Base-by-base conservation (phyloP, 2,888 invertebrate species). In the Drosophila flavopinicola region DNA sequence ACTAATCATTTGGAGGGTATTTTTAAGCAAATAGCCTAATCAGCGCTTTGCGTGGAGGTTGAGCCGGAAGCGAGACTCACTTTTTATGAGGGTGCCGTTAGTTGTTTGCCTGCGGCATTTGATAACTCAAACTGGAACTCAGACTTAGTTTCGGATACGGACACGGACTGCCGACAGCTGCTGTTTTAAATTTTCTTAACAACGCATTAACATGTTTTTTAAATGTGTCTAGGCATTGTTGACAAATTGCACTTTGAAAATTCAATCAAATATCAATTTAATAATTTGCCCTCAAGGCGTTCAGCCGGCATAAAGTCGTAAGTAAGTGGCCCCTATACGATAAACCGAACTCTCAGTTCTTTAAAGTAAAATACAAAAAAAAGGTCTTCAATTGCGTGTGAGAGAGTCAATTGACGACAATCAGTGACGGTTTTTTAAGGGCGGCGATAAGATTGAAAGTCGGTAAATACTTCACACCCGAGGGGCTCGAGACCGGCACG, bases 21-120 rank as follows among this genome's bases (percentile, higher is more conserved):
- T 69, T 75, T 85, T 66, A 87, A 63, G 79, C 83, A 78, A 87
- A 87, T 72, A 83, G 61, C 53, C 79, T 85, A 73, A 87, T 84
- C 87, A 83, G 78, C 65, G 56, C 51, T 25, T 35, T 67, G 79
- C 71, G 67, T 61, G 79, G 61, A 66, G 67, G 83, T 65, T 64
- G 84, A 69, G 66, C 78, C 78, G 78, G 78, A 78, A 80, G 42
- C 61, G 29, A 29, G 13, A 33, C 45, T 11, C 29, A 33, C 44
- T 70, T 78, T 66, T 78, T 83, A 82, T 82, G 80, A 85, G 80
- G 80, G 80, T 78, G 83, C 53, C 63, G 33, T 35, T 35, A 37
- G 35, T 25, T 52, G 33, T 48, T 17, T 39, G 54, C 60, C 73
- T 13, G 37, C 15, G 17, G 48, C 27, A 29, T 17, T 52, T 45